These are phyloP conservation scores for Apis cerana DNA, from an alignment of 1,140 invertebrate genomes.

Conservation along the genomic window DNA sequence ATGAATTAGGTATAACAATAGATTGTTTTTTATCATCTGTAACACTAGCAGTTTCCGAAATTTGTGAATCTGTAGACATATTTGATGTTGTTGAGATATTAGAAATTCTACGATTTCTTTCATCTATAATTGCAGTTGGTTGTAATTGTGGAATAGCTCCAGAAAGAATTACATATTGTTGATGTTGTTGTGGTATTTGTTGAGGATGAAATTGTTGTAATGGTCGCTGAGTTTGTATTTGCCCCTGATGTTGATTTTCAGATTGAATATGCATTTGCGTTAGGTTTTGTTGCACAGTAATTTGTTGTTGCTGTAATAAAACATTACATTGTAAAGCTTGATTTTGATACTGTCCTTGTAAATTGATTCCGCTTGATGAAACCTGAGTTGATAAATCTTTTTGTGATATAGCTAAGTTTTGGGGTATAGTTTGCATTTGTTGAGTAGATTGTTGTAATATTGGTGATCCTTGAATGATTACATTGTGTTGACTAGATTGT, in stretches of 20 bases:
- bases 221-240: constrained; percentile 56
- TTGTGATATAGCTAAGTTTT: constrained; percentile 49
- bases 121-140: constrained; percentile 66
- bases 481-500: constrained; percentile 61
- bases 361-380: constrained; percentile 18
- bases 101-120: constrained; percentile 76
- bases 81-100: constrained; percentile 74
- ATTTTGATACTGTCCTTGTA: constrained; percentile 59
- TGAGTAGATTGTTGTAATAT: constrained; percentile 55
- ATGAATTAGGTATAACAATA: constrained; percentile 16
- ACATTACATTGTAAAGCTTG: constrained; percentile 54
- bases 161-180: constrained; percentile 69
- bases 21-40: constrained; percentile 64
- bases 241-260: constrained; percentile 56
- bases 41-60: constrained; percentile 64
- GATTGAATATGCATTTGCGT: constrained; percentile 50
- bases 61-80: constrained; percentile 75
- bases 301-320: constrained; percentile 58
- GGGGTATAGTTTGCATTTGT: constrained; percentile 53
- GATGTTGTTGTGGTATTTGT: constrained; percentile 55
- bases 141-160: constrained; percentile 70
- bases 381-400: constrained; percentile 60
- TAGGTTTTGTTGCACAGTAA: constrained; percentile 58
- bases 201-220: constrained; percentile 67
- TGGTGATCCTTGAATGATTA: constrained; percentile 49